These are phyloP conservation scores for Drosophila cyrtoloma DNA, from an alignment of 2,888 invertebrate species.

Conservation along the genomic window DNA sequence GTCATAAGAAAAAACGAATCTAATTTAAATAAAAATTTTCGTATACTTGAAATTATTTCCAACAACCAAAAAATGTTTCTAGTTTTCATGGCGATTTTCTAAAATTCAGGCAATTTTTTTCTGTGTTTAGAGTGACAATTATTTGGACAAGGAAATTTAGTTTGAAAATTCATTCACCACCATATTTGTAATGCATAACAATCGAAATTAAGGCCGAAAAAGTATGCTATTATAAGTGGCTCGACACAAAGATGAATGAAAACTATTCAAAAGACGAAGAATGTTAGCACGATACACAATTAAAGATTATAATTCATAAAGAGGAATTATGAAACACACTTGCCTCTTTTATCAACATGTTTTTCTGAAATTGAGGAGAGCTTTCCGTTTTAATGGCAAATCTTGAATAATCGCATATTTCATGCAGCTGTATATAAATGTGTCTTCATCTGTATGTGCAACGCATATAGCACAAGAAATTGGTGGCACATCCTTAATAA, in stretches of 20 bases:
- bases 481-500: conserved; percentile 1
- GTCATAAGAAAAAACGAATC: not conserved
- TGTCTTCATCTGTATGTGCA: not conserved
- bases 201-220: not conserved
- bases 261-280: not conserved
- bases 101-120: not conserved
- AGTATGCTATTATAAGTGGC: conserved; percentile 13
- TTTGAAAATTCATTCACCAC: not conserved
- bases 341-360: not conserved
- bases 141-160: too few relatives aligned
- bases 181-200: not conserved
- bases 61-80: not conserved
- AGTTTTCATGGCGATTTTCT: not conserved
- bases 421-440: not conserved
- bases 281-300: not conserved
- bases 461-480: not conserved
- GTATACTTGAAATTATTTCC: not conserved
- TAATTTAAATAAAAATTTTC: not conserved
- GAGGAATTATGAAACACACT: not conserved
- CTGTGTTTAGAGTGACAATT: not conserved
- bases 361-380: not conserved
- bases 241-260: not conserved
- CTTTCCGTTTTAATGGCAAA: not conserved
- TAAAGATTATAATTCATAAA: not conserved
- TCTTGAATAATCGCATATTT: not conserved